Conservation (phyloP, 2,797 vertebrate species). For the Spinus olivaceus region DNA sequence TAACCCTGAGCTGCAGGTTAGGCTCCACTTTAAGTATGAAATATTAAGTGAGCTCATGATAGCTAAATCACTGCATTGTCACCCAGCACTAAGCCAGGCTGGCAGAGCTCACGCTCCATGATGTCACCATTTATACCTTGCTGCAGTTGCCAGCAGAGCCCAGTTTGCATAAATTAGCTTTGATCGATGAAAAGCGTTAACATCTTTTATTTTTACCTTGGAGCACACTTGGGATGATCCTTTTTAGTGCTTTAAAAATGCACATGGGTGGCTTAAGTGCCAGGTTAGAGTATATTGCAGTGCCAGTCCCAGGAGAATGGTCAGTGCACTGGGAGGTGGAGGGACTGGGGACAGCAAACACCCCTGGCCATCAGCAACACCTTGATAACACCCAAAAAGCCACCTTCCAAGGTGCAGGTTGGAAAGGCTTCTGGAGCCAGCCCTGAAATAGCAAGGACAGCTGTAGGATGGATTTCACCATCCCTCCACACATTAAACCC, state of each 20-base stretch:
- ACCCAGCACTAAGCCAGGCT: constrained; percentile 4
- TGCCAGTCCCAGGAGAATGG: background rate
- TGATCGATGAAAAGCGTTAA: constrained; percentile 28
- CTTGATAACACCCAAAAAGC: background rate
- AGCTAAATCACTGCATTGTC: constrained; percentile 56
- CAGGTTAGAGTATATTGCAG: background rate
- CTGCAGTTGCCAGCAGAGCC: constrained; percentile 10
- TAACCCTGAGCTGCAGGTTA: constrained; percentile 37
- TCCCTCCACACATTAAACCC: constrained; percentile 4
- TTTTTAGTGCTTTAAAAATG: constrained; percentile 20
- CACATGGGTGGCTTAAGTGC: background rate
- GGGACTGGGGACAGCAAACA: background rate
- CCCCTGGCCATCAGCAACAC: background rate
- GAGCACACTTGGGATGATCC: background rate
- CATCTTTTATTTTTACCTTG: constrained; percentile 21
- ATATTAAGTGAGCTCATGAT: constrained; percentile 51
- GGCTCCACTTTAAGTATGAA: constrained; percentile 2
- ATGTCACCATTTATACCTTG: constrained; percentile 37
- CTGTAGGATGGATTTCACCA: constrained; percentile 32
- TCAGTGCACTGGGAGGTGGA: background rate
- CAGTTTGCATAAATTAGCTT: constrained; percentile 38
- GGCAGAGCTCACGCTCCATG: constrained; percentile 26
- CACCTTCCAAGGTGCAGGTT: background rate
- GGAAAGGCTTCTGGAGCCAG: background rate
- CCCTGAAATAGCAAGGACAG: constrained; percentile 37